phyloP scores from a whole-genome alignment of 2,113 vertebrate species.

The Syngnathus typhle region DNA sequence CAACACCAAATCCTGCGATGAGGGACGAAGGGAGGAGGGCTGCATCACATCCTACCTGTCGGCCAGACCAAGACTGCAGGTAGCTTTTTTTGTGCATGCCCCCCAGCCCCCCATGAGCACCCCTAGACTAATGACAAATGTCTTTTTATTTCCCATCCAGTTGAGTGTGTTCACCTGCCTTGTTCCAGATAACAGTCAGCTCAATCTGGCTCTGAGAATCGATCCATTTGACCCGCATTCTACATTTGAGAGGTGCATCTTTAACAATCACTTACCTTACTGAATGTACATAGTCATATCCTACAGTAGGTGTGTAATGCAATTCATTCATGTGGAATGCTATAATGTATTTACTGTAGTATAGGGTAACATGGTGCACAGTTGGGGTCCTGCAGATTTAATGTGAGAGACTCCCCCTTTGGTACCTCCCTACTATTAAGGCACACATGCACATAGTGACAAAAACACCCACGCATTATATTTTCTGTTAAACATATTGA shows the following conservation, averaged over 20 bases:
- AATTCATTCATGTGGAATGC: not conserved
- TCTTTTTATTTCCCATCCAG: conserved; percentile 54
- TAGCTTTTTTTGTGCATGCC: conserved; percentile 30
- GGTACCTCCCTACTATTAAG: too few species aligned
- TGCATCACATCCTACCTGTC: conserved; percentile 86
- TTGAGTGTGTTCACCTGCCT: conserved; percentile 85
- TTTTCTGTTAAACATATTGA: too few species aligned
- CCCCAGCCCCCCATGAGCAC: too few species aligned
- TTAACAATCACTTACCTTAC: not conserved
- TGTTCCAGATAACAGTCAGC: conserved; percentile 75
- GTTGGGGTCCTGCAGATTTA: too few species aligned
- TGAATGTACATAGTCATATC: not conserved
- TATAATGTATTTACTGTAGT: not conserved
- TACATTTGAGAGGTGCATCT: conserved; percentile 81
- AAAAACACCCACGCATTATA: too few species aligned
- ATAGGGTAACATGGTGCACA: not conserved
- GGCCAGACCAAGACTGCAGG: conserved; percentile 83
- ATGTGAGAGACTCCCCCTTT: too few species aligned
- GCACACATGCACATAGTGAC: too few species aligned
- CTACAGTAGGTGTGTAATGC: too few species aligned
- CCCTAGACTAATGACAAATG: not conserved
- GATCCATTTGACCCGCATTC: conserved; percentile 85
- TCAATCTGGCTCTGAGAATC: conserved; percentile 80
- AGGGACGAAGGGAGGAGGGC: conserved; percentile 50
- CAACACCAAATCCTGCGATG: conserved; percentile 83